Conservation (phyloP, 2,113 vertebrate species). For the Martes martes region DNA sequence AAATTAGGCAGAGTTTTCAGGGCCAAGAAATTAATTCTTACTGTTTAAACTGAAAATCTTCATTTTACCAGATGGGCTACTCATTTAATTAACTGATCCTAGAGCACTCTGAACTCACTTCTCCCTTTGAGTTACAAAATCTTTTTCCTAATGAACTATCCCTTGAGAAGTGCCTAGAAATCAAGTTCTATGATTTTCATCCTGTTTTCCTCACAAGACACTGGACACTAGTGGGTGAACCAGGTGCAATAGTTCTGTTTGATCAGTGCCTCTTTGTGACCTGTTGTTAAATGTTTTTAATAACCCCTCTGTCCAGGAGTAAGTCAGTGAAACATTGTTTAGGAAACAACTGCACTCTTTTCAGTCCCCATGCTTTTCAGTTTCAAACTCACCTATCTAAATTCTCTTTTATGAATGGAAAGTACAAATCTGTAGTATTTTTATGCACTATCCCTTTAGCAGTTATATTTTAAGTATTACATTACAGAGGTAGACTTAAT, state of each 20-base stretch:
- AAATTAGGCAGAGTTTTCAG: background rate
- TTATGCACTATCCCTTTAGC: background rate
- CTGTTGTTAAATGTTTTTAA: background rate
- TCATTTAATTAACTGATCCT: background rate
- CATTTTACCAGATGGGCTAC: background rate
- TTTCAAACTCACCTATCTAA: background rate
- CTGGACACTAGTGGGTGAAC: background rate
- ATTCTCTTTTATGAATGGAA: background rate
- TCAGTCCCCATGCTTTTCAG: background rate
- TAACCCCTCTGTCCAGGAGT: background rate
- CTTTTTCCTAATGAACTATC: background rate
- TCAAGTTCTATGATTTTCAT: background rate
- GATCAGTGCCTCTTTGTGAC: background rate
- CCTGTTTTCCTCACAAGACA: background rate
- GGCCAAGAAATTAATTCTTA: background rate
- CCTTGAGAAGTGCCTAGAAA: background rate
- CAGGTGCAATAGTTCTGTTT: background rate
- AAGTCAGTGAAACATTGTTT: background rate
- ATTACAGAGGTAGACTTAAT: background rate
- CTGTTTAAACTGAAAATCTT: background rate
- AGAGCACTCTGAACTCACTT: background rate
- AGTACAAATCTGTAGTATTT: background rate
- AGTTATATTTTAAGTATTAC: slow-evolving; percentile 8
- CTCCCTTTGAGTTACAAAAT: background rate
- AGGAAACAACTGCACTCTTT: background rate